Evolutionary conservation across 2,797 vertebrate genomes (phyloP), one percentile per base, ranked within the genome.

Genomic region (Podarcis lilfordi): DNA sequence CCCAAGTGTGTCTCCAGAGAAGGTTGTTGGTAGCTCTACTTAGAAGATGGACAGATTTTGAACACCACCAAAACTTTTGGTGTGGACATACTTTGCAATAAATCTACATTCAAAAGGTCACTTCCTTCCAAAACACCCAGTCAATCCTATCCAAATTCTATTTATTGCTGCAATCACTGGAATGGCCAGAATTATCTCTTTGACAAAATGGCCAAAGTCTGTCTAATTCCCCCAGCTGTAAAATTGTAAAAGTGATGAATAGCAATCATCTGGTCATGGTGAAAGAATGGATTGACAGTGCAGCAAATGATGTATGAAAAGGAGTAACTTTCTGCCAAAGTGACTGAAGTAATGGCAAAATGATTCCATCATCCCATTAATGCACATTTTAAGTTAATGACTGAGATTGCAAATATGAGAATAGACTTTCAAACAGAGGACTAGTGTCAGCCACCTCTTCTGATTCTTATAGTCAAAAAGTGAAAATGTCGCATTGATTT

Each of bases 271-370:
- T 89, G 43, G 68, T 77, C 76, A 89, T 64, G 40, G 59, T 74
- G 75, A 90, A 92, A 93, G 75, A 92, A 59, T 90, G 75, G 84
- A 88, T 66, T 83, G 88, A 92, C 90, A 84, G 25, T 86, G 71
- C 75, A 91, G 75, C n/a, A 94, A 95, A 94, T 91, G 85, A 92
- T 75, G 91, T 90, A 87, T 88, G 91, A 92, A 93, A 93, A 94
- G 71, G 50, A 84, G 88, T 91, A 88, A 88, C 61, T 89, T 91
- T 81, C 40, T 85, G 59, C 74, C 43, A 92, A 89, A 78, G 89
- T 88, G 93, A 89, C 86, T 80, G 82, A 91, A 80, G 21, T 74
- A 81, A 80, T 71, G 84, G 45, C 90, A 89, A 92, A 89, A 87
- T 86, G 90, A 88, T 69, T 23, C 80, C 81, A 91, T 87, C 61